These are phyloP conservation scores for Brachystomella parvula DNA, from an alignment of 1,140 invertebrate genomes.

Conservation along the genomic window DNA sequence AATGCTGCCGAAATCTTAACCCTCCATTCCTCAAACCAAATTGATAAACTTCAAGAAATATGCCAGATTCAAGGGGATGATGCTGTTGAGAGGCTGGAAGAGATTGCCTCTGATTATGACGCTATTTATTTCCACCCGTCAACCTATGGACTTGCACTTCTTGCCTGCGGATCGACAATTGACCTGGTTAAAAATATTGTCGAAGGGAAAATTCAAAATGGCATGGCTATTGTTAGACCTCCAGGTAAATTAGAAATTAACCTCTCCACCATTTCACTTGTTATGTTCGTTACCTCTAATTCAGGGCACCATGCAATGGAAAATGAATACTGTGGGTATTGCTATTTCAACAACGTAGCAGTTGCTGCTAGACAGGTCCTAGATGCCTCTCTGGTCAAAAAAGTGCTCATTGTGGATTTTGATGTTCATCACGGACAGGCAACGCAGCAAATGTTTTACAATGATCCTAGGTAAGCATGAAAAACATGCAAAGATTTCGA, in stretches of 20 bases:
- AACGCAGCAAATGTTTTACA: constrained; percentile 89
- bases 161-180: constrained; percentile 70
- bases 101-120: constrained; percentile 58
- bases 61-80: constrained; percentile 47
- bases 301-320: constrained; percentile 94
- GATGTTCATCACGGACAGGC: constrained; percentile 95
- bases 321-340: constrained; percentile 82
- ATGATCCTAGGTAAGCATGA: constrained; percentile 65
- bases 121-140: constrained; percentile 74
- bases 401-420: constrained; percentile 91
- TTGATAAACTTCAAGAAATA: constrained; percentile 58
- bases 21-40: constrained; percentile 56
- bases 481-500: constrained; percentile 6
- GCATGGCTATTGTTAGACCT: constrained; percentile 64
- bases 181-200: constrained; percentile 67
- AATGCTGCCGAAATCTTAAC: constrained; percentile 61
- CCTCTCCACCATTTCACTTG: constrained; percentile 7
- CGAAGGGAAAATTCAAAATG: constrained; percentile 65
- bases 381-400: constrained; percentile 49
- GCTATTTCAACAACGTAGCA: constrained; percentile 95
- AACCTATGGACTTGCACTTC: constrained; percentile 66
- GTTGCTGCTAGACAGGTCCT: constrained; percentile 76
- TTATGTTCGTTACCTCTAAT: constrained; percentile 50
- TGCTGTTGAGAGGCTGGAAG: constrained; percentile 53
- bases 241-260: constrained; percentile 9